Conservation (phyloP, 2,888 invertebrate species). For the Orthosia gothica region DNA sequence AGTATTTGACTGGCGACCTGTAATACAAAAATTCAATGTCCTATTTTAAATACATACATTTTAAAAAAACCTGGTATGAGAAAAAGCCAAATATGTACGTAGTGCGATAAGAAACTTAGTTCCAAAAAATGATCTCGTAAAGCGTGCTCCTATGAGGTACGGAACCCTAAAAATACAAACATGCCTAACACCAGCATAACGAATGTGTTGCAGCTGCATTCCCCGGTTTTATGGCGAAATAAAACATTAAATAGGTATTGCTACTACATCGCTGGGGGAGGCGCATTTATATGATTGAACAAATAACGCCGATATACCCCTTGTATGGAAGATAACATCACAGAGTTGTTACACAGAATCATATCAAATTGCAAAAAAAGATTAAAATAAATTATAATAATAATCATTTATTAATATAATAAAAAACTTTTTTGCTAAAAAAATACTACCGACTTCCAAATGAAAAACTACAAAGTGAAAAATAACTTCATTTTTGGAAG, state of each 20-base stretch:
- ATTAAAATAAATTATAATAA: too few species aligned
- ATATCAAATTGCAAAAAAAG: slow-evolving; percentile 1
- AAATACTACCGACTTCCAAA: too few species aligned
- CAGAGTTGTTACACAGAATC: not conserved
- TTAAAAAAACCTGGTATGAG: too few species aligned
- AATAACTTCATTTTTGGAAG: too few species aligned
- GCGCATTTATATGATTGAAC: slow-evolving; percentile 77
- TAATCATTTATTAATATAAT: too few species aligned
- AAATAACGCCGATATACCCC: slow-evolving; percentile 36
- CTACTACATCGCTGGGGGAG: slow-evolving; percentile 66
- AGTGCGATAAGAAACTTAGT: too few species aligned
- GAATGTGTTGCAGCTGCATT: slow-evolving; percentile 86
- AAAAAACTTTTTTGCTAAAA: too few species aligned
- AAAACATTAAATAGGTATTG: slow-evolving; percentile 81
- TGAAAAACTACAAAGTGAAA: too few species aligned
- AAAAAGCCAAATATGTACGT: too few species aligned
- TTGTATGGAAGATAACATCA: not conserved
- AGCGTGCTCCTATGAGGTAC: not conserved
- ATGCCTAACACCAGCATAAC: slow-evolving; percentile 72
- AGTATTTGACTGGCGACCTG: too few species aligned
- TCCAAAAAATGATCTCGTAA: not conserved
- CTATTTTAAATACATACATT: too few species aligned
- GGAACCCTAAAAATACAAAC: slow-evolving; percentile 36
- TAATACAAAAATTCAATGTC: too few species aligned
- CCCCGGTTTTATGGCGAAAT: slow-evolving; percentile 84